Evolutionary conservation across 2,888 invertebrate species (phyloP), one percentile per base, ranked within the genome.

Genomic region (Cyrtodaria siliqua): DNA sequence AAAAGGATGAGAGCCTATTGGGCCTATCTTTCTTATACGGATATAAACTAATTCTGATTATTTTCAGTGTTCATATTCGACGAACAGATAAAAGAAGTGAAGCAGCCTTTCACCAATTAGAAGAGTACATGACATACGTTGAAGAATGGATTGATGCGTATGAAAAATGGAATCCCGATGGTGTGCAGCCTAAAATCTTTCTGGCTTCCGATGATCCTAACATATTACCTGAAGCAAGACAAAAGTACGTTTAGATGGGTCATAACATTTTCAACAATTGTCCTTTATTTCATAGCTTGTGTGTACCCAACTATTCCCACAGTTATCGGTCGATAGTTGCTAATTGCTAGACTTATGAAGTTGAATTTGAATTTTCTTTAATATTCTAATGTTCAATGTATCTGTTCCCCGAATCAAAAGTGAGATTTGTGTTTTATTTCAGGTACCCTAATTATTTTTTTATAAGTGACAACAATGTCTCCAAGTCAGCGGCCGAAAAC

Each of bases 111-210:
- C 99, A 99, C 92, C 95, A 96, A 78, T 95, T 99, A 16, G 96
- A 97, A 12, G 99, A 99, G 93, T 99, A 99, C 93, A 99, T 99
- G 99, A 93, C 94, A 0, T 96, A 97, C 90, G 98, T 98, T 0
- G 96, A 96, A 83, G 97, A 97, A 78, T 98, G 97, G 93, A 99
- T 95, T 93, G 95, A 96, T 64, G 95, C 95, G 83, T 93, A 96
- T 61, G 96, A 96, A 90, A 93, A 95, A 94, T 95, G 62, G 91
- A 92, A 42, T 47, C 59, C n/a, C n/a, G n/a, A n/a, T n/a, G n/a
- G n/a, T n/a, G n/a, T n/a, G n/a, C n/a, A n/a, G n/a, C n/a, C n/a
- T 52, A 94, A 97, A 69, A 96, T 99, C 0, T 99, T 97, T 91
- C 94, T 99, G 26, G 99, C 99, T 1, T 97, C 98, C 0, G 99